Base-by-base conservation (phyloP, 2,888 invertebrate species). In the Leptopilina myrica region DNA sequence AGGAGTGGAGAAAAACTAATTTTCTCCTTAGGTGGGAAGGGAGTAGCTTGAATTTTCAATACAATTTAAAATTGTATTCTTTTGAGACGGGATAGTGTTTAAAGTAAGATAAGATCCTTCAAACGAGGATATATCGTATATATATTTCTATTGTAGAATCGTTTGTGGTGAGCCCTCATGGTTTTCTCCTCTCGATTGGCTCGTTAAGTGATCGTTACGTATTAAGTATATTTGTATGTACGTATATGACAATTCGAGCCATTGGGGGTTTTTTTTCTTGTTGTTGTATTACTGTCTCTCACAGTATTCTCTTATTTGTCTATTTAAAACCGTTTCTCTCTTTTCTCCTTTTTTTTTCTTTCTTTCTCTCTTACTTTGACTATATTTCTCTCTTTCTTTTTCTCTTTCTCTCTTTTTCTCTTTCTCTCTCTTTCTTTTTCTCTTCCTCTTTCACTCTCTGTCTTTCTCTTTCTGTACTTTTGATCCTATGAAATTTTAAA, bases 161-260 rank as follows among this genome's bases (percentile, higher is more conserved):
- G 49, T 76, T 76, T 76, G 43, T 49, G 26, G 69, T 59, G 62
- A 69, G 78, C 69, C 78, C 78, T 81, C 65, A 59, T 75, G 76
- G 12, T 33, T 77, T 20, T 67, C 15, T 76, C 75, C 15, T 76
- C 77, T 76, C 76, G 77, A 77, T 76, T 65, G 76, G 66, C 81
- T 77, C 76, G 77, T 77, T 77, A 77, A 79, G 67, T 79, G 77
- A 79, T 79, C 76, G 73, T 73, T 73, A 73, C 73, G 73, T 73
- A 56, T 73, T 20, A 73, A 56, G 73, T 73, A 69, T 53, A 73
- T 56, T 33, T 53, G 56, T 67, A 56, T 67, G 53, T 73, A 65
- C 40, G 40, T 65, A 65, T 64, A 20, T 33, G 5, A 53, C 26
- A 53, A 20, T 69, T 53, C 4, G 73, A 73, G 73, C 33, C 26